These are phyloP conservation scores for Pilophorus perplexus DNA, from an alignment of 2,888 invertebrate species.

Conservation along the genomic window DNA sequence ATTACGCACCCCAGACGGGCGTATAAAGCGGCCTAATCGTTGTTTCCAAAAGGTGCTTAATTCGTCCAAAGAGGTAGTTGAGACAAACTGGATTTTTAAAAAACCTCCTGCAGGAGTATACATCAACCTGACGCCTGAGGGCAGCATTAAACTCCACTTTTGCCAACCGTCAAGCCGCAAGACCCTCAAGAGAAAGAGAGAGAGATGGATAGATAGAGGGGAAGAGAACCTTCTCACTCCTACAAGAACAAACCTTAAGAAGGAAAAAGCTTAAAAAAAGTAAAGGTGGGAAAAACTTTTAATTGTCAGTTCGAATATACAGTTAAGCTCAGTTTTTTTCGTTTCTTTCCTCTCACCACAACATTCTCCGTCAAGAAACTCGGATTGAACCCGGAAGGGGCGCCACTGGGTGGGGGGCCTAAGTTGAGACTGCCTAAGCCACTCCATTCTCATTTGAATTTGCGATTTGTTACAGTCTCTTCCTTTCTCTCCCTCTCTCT, in stretches of 20 bases:
- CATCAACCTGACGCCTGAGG: conserved; percentile 25
- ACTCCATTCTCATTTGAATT: conserved; percentile 40
- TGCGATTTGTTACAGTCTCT: conserved; percentile 31
- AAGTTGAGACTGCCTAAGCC: conserved; percentile 24
- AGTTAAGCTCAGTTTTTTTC: conserved; percentile 21
- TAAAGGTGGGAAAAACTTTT: conserved; percentile 24
- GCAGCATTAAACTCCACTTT: conserved; percentile 19
- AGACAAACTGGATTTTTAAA: no score
- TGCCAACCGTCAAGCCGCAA: neutral
- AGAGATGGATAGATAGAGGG: neutral
- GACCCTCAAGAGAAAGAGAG: neutral
- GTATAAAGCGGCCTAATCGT: no score
- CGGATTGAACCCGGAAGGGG: conserved; percentile 7
- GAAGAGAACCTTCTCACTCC: neutral
- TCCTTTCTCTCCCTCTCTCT: neutral
- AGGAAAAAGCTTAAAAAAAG: conserved; percentile 23
- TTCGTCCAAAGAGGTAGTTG: no score
- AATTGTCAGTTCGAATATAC: conserved; percentile 24
- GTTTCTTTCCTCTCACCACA: no score
- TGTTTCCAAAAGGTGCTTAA: no score
- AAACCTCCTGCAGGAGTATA: no score
- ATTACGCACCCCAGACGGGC: no score
- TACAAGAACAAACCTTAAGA: conserved; percentile 35
- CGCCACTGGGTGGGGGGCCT: no score
- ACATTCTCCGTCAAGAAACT: neutral